Evolutionary conservation across 1,140 invertebrate species (phyloP).

Genomic region (Antheraea mylitta): DNA sequence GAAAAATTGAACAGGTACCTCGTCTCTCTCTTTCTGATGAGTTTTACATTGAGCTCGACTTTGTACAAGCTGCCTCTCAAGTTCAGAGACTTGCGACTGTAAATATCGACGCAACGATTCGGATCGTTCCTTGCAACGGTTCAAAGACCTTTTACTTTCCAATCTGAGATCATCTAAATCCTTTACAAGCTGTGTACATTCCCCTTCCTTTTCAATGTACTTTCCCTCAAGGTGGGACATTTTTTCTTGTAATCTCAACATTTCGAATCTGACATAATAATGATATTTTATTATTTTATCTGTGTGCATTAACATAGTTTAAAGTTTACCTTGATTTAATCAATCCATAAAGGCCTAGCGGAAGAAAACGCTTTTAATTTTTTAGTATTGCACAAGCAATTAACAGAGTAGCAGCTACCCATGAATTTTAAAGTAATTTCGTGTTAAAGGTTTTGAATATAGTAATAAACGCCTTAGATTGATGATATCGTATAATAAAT

Average conservation of each 20-base stretch:
- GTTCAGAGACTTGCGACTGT: constrained; percentile 82
- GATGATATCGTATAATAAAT: no score
- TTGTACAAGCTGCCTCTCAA: constrained; percentile 82
- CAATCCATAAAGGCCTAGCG: no score
- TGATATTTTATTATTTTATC: not conserved
- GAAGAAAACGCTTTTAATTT: no score
- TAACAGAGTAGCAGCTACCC: no score
- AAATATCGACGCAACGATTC: constrained; percentile 74
- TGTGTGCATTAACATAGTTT: no score
- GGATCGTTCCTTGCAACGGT: constrained; percentile 82
- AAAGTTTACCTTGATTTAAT: no score
- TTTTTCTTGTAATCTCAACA: constrained; percentile 60
- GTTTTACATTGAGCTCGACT: constrained; percentile 81
- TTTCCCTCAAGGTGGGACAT: constrained; percentile 70
- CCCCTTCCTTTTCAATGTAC: constrained; percentile 70
- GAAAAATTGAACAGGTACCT: constrained; percentile 56
- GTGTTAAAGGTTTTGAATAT: no score
- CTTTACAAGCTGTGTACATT: constrained; percentile 78
- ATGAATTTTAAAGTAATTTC: no score
- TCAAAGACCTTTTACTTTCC: constrained; percentile 83
- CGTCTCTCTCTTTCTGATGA: constrained; percentile 83
- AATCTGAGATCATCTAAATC: constrained; percentile 83
- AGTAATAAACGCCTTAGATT: not conserved
- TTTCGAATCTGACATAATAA: constrained; percentile 44
- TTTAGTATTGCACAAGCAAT: no score